Evolutionary conservation across 1,140 invertebrate species (phyloP).

Genomic region (Pinna nobilis): DNA sequence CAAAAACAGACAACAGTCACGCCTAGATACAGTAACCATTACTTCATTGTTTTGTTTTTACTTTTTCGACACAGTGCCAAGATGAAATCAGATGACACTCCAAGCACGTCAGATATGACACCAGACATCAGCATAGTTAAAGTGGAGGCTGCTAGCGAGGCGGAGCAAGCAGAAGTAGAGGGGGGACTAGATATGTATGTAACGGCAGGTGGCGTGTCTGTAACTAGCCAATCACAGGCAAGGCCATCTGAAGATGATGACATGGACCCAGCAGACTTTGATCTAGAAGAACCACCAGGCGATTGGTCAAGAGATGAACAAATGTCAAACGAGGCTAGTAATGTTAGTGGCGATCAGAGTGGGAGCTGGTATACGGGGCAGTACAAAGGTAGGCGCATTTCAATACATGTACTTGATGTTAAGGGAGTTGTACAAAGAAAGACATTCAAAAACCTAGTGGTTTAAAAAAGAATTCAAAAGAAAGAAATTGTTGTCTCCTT

Average conservation of each 20-base stretch:
- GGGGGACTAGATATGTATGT: constrained; percentile 26
- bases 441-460: too few species aligned
- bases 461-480: too few species aligned
- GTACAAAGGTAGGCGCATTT: constrained; percentile 29
- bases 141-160: constrained; percentile 8
- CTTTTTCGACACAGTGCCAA: not conserved
- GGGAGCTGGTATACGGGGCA: constrained; percentile 25
- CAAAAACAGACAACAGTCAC: too few species aligned
- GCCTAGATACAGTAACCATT: too few species aligned
- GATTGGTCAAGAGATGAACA: constrained; percentile 23
- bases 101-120: constrained; percentile 10
- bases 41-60: not conserved
- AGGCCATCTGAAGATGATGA: not conserved
- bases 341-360: constrained; percentile 23
- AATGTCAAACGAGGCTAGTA: constrained; percentile 24
- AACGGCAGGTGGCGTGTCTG: constrained; percentile 5
- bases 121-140: constrained; percentile 30
- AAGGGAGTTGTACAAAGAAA: too few species aligned
- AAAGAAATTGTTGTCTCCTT: too few species aligned
- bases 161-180: not conserved
- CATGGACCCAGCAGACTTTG: constrained; percentile 5
- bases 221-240: not conserved
- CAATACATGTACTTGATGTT: too few species aligned
- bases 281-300: constrained; percentile 20
- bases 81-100: not conserved